A percentile compares a stretch with the other conserved stretches of the same genome.
Conservation (phyloP, 2,113 vertebrate genomes). For the Scophthalmus maximus region DNA sequence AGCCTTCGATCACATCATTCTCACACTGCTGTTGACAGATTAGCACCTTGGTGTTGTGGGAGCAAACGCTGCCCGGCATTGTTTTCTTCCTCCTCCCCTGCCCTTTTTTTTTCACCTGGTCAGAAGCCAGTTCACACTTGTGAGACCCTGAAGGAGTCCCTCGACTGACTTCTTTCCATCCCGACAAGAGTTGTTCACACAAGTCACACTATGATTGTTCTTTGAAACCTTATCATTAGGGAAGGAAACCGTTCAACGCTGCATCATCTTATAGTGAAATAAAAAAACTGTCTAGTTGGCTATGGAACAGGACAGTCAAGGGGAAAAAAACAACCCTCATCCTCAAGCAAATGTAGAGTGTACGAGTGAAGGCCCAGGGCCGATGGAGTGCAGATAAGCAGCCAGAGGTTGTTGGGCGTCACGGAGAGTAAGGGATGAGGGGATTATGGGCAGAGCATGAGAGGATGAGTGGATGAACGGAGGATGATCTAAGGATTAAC, state of each 20-base stretch:
- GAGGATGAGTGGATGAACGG: slow-evolving; percentile 79
- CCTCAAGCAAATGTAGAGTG: slow-evolving; percentile 33
- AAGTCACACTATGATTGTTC: slow-evolving; percentile 16
- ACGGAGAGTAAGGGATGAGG: slow-evolving; percentile 66
- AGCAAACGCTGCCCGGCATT: slow-evolving; percentile 59
- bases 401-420: slow-evolving; percentile 66
- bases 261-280: slow-evolving; percentile 18
- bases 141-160: slow-evolving; percentile 37
- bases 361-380: slow-evolving; percentile 30
- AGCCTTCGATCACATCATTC: slow-evolving; percentile 76
- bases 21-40: slow-evolving; percentile 75
- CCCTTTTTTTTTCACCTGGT: slow-evolving; percentile 8
- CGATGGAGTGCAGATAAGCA: slow-evolving; percentile 71
- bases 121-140: slow-evolving; percentile 56
- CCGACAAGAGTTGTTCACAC: slow-evolving; percentile 15
- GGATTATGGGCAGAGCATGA: slow-evolving; percentile 78
- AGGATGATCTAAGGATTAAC: slow-evolving; percentile 83
- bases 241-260: slow-evolving; percentile 39
- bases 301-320: slow-evolving; percentile 13
- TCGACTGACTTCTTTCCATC: slow-evolving; percentile 29
- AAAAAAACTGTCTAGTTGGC: slow-evolving; percentile 63
- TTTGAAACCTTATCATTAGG: slow-evolving; percentile 21
- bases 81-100: slow-evolving; percentile 50
- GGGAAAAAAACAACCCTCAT: not conserved
- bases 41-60: slow-evolving; percentile 73